Base-by-base conservation (phyloP, 1,140 invertebrate genomes). In the Philotrypesis tridentata region DNA sequence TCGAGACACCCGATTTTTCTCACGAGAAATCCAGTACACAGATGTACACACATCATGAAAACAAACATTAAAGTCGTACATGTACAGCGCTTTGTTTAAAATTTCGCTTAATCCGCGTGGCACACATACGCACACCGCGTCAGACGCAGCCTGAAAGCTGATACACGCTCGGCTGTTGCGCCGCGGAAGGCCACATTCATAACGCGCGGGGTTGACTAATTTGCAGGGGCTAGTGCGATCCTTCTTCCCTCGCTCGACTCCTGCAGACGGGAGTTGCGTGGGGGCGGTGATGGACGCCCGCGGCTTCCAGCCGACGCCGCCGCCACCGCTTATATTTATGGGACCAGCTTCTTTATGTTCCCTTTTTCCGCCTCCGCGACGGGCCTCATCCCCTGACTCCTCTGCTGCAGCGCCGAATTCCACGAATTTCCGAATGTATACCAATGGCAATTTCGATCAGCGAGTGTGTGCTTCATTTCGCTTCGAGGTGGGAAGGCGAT, bases 231-330 rank as follows among this genome's bases (percentile, higher is more conserved):
- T 73, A 81, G 79, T 72, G 77, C 81, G 33, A 72, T 82, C 43
- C 40, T 83, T 74, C 75, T 80, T 71, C 68, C 31, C 81, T 80
- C 25, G 63, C 65, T 79, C 68, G 82, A 82, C 79, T 33, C 84
- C 77, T 33, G 84, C 74, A 31, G 83, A n/a, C 82, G 75, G 75
- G 5, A 12, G 40, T 6, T 17, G 31, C 83, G 88, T 86, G 87
- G 85, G 85, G 88, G 88, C 88, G 88, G 87, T 89, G 88, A 90
- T 88, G 88, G 88, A 89, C 88, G 88, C 87, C 87, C 84, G 82
- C 82, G 86, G 87, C 88, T 87, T 73, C 86, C 86, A 88, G 83
- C 48, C 48, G 48, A 55, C 48, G 17, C 48, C 21, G 71, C 33
- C 33, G 55, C 84, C 71, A 81, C 74, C 31, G 27, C 68, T 12